Conservation (phyloP, 2,888 invertebrate genomes). For the Mellilla xanthometata region DNA sequence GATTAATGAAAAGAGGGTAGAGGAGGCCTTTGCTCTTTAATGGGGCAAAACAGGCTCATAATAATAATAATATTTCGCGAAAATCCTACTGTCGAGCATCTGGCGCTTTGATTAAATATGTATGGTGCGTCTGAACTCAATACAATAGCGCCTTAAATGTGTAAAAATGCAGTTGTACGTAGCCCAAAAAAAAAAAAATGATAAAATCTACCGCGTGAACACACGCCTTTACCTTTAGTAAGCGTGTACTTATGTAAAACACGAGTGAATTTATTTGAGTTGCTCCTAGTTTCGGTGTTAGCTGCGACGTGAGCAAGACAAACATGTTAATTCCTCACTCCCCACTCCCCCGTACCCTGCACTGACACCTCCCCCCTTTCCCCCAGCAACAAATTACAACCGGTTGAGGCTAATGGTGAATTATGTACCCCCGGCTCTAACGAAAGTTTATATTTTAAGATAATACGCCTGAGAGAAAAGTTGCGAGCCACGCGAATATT, state of each 20-base stretch:
- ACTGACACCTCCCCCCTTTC: constrained; percentile 15
- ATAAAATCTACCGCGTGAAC: not conserved
- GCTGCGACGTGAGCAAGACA: constrained; percentile 79
- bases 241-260: constrained; percentile 72
- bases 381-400: constrained; percentile 32
- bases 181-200: too few relatives aligned
- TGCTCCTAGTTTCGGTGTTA: constrained; percentile 75
- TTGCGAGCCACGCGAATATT: not conserved
- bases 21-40: too few relatives aligned
- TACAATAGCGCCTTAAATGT: too few relatives aligned
- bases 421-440: constrained; percentile 61
- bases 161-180: too few relatives aligned
- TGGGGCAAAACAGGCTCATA: too few relatives aligned
- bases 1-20: too few relatives aligned
- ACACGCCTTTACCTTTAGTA: constrained; percentile 58
- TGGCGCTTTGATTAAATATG: too few relatives aligned
- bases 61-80: too few relatives aligned
- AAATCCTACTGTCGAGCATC: too few relatives aligned
- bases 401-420: constrained; percentile 41
- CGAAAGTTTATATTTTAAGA: constrained; percentile 64
- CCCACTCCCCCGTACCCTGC: constrained; percentile 33
- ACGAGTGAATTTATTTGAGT: constrained; percentile 78
- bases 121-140: too few relatives aligned
- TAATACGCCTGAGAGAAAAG: constrained; percentile 11
- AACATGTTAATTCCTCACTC: constrained; percentile 78